Evolutionary conservation across 2,888 invertebrate species (phyloP), one percentile per base, ranked within the genome.

Genomic region (Drepana falcataria): DNA sequence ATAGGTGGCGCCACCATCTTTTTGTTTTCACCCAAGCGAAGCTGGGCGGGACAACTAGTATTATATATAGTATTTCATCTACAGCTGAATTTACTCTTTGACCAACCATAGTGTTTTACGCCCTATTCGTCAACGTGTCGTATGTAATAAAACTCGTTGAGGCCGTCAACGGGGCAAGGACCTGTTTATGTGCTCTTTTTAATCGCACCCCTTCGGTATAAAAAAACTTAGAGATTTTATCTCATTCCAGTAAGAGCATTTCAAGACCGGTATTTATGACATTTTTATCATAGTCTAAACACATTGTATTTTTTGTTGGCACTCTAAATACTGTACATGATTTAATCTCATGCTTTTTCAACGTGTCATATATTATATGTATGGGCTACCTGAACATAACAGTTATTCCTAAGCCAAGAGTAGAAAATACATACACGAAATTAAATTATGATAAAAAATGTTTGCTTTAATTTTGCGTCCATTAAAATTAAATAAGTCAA

Each of bases 111-210:
- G 68, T 69, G 67, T 76, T 81, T 74, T 73, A 77, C 74, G 68
- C 73, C 69, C 77, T 77, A 82, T 85, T 80, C 83, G 82, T 87
- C 85, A 86, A 79, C 81, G 75, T 81, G 80, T 81, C 79, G 75
- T 82, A 75, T 68, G 76, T 77, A 82, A 85, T 86, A 87, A 84
- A 88, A 85, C 81, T 81, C 76, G 75, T 77, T 78, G 73, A 68
- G 75, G 74, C 72, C 81, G 77, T 83, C 81, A 82, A 72, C 79
- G 69, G 81, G 73, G 75, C 84, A 83, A 78, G 75, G 79, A 85
- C 83, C 81, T 71, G 76, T 82, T 81, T 79, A 75, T 75, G 64
- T 61, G 59, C 67, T 71, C 73, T 77, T 80, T 77, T 71, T 68
- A 70, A 75, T 75, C 66, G 70, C 79, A 83, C 83, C 83, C 83